Evolutionary conservation across 23 tunicate species (phyloP).

Genomic region (Styela clava): DNA sequence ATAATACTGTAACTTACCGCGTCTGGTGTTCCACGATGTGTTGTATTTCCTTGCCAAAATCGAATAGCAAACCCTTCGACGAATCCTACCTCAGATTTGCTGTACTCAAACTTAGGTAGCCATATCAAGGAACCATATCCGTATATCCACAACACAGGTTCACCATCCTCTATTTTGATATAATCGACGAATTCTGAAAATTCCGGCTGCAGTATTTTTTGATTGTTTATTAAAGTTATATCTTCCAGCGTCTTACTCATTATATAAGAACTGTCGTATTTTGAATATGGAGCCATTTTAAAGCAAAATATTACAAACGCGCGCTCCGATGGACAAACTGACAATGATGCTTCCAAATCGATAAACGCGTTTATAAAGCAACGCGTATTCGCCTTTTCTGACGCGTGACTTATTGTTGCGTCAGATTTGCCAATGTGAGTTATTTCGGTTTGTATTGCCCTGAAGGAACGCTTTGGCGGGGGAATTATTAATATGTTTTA

Average conservation of each 20-base stretch:
- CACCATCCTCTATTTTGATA: not conserved
- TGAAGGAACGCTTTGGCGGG: not conserved
- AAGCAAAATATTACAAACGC: no score
- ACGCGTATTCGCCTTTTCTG: not conserved
- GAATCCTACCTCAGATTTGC: constrained; percentile 28
- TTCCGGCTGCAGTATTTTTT: not conserved
- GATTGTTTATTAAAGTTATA: not conserved
- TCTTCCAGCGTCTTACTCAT: not conserved
- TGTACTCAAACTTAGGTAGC: constrained; percentile 58
- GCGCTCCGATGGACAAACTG: no score
- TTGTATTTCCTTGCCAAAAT: constrained; percentile 77
- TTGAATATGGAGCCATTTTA: not conserved
- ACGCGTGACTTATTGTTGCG: not conserved
- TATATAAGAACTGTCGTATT: not conserved
- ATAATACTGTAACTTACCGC: constrained; percentile 73
- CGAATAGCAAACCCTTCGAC: constrained; percentile 44
- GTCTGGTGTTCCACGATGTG: constrained; percentile 68
- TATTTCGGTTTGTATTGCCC: not conserved
- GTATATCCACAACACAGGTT: constrained; percentile 49
- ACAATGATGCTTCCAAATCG: not conserved
- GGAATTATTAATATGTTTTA: not conserved
- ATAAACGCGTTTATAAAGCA: not conserved
- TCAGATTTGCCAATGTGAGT: not conserved
- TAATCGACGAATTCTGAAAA: not conserved
- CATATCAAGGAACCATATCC: constrained; percentile 90